A percentile compares a stretch with the other conserved stretches of the same genome.
Evolutionary conservation across 2,888 invertebrate genomes (phyloP).

Genomic region (Drosophila incognita): DNA sequence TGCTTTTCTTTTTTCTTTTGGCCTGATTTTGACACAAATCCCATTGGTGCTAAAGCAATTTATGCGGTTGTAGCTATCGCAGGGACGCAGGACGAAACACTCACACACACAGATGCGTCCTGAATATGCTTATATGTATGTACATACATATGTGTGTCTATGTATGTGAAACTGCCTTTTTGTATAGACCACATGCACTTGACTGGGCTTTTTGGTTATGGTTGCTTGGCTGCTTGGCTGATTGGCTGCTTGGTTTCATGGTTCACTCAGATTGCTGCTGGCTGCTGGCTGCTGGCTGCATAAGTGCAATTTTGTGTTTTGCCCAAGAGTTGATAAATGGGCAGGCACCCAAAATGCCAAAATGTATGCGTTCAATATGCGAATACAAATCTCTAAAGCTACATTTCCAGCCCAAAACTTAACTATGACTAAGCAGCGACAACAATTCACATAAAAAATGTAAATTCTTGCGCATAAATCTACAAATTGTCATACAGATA

Average conservation of each 20-base stretch:
- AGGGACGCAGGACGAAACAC: slow-evolving; percentile 24
- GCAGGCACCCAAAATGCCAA: slow-evolving; percentile 3
- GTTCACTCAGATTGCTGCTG: slow-evolving; percentile 46
- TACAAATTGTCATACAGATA: slow-evolving; percentile 66
- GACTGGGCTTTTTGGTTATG: slow-evolving; percentile 71
- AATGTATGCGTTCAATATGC: slow-evolving; percentile 36
- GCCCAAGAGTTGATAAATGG: slow-evolving; percentile 73
- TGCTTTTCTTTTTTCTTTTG: slow-evolving; percentile 25
- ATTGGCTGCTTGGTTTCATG: slow-evolving; percentile 29
- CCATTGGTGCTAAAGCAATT: slow-evolving; percentile 82
- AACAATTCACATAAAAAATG: slow-evolving; percentile 51
- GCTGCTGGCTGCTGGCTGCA: slow-evolving; percentile 46
- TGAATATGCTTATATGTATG: slow-evolving; percentile 17
- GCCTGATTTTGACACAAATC: slow-evolving; percentile 80
- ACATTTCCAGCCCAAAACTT: slow-evolving; percentile 26
- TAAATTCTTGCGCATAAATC: slow-evolving; percentile 72
- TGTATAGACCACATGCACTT: slow-evolving; percentile 59
- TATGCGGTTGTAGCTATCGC: slow-evolving; percentile 68
- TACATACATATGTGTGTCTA: slow-evolving; percentile 6
- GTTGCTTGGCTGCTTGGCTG: slow-evolving; percentile 47
- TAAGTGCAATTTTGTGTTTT: slow-evolving; percentile 77
- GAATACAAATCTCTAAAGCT: slow-evolving; percentile 56
- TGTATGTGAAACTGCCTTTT: slow-evolving; percentile 40
- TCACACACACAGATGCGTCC: slow-evolving; percentile 7
- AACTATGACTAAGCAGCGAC: slow-evolving; percentile 32